Evolutionary conservation across 2,888 invertebrate genomes (phyloP).

Genomic region (Aphelenchoides bicaudatus): DNA sequence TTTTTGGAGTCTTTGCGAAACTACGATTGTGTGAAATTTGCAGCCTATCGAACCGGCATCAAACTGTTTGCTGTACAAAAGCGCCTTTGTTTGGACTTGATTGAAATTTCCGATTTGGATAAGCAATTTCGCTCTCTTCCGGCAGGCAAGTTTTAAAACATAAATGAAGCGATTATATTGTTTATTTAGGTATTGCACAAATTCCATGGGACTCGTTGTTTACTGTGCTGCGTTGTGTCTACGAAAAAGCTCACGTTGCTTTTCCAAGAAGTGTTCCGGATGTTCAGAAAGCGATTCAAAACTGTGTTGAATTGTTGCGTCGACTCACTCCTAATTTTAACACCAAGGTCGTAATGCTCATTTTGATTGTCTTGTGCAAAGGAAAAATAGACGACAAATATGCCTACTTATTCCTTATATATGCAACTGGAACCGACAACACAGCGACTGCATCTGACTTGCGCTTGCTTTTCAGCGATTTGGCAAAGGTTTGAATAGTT

Average conservation of each 20-base stretch:
- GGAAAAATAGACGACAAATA: conserved; percentile 14
- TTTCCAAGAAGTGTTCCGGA: conserved; percentile 3
- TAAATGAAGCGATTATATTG: neutral
- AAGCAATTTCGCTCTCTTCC: neutral
- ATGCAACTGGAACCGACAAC: neutral
- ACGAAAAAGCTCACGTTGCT: conserved; percentile 14
- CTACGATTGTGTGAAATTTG: conserved; percentile 93
- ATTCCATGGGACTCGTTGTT: conserved; percentile 11
- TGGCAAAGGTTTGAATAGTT: neutral
- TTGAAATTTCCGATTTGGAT: conserved; percentile 52
- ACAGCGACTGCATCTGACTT: neutral
- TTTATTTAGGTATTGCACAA: too few relatives aligned
- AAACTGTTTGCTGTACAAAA: conserved; percentile 93
- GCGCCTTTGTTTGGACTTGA: conserved; percentile 63
- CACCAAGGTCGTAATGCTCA: conserved; percentile 78
- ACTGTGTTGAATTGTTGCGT: conserved; percentile 1
- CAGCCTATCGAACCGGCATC: conserved; percentile 95
- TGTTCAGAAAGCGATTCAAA: conserved; percentile 8
- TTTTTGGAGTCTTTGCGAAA: conserved; percentile 84
- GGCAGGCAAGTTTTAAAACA: neutral
- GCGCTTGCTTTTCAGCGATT: conserved; percentile 12
- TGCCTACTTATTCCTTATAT: conserved; percentile 5
- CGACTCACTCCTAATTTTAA: neutral
- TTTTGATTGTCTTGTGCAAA: conserved; percentile 83
- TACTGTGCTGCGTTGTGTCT: conserved; percentile 3